A percentile compares a stretch with the other conserved stretches of the same genome.
phyloP scores from a whole-genome alignment of 1,140 invertebrate genomes.

The Coboldia fuscipes region DNA sequence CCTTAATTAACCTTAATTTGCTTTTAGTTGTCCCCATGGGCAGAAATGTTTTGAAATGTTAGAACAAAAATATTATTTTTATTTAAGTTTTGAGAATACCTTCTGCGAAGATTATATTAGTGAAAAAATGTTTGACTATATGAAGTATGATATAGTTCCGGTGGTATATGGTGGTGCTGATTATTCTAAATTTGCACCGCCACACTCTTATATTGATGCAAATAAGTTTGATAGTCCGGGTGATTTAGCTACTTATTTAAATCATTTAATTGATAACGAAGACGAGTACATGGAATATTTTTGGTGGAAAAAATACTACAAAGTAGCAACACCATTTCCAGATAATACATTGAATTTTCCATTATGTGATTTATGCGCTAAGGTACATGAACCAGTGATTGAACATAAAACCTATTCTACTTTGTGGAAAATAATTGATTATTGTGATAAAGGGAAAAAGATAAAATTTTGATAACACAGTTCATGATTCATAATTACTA shows the following conservation, averaged over 20 bases:
- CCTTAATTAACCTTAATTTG: no score
- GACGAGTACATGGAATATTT: constrained; percentile 20
- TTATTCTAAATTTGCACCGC: constrained; percentile 24
- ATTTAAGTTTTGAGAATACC: constrained; percentile 31
- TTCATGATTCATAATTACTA: no score
- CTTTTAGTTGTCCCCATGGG: constrained; percentile 12
- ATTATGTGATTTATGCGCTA: no score
- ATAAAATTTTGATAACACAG: no score
- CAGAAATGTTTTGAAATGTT: constrained; percentile 15
- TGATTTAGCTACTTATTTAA: constrained; percentile 24
- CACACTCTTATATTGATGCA: constrained; percentile 29
- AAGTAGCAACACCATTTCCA: no score
- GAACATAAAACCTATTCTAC: no score
- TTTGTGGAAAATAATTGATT: no score
- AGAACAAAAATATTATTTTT: constrained; percentile 26
- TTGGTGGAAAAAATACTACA: constrained; percentile 17
- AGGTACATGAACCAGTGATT: no score
- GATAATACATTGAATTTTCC: no score
- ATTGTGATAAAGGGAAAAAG: no score
- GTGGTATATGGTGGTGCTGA: constrained; percentile 26
- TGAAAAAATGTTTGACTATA: constrained; percentile 23
- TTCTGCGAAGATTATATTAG: constrained; percentile 24
- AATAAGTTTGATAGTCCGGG: constrained; percentile 22
- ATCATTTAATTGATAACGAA: constrained; percentile 17
- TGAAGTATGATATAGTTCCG: constrained; percentile 19